phyloP scores from a whole-genome alignment of 1,140 invertebrate genomes.

The Eumeta japonica region DNA sequence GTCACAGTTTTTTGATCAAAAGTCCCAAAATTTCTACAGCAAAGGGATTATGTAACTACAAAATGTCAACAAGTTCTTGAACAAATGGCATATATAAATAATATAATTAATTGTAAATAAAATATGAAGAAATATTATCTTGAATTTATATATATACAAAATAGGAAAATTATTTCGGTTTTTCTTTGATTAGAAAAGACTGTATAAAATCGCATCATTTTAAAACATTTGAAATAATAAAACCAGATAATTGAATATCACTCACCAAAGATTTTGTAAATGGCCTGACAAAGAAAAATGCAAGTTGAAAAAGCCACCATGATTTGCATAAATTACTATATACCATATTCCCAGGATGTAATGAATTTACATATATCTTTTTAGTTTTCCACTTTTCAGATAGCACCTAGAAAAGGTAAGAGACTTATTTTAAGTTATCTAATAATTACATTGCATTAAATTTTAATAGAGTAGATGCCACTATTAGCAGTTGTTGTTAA shows the following conservation, averaged over 20 bases:
- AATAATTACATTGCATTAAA: not conserved
- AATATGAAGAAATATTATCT: not conserved
- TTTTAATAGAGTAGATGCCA: too few species aligned
- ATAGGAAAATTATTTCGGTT: not conserved
- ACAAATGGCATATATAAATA: too few species aligned
- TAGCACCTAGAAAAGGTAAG: slow-evolving; percentile 30
- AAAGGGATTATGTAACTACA: too few species aligned
- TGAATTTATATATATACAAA: not conserved
- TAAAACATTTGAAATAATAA: too few species aligned
- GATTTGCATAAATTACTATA: slow-evolving; percentile 71
- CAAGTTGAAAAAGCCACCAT: slow-evolving; percentile 79
- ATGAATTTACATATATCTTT: slow-evolving; percentile 74
- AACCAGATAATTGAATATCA: slow-evolving; percentile 7
- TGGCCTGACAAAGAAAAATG: slow-evolving; percentile 79
- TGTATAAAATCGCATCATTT: too few species aligned
- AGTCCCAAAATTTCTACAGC: too few species aligned
- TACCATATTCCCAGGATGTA: slow-evolving; percentile 94
- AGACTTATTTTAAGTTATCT: not conserved
- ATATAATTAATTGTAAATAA: not conserved
- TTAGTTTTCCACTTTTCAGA: slow-evolving; percentile 65
- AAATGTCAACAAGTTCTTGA: too few species aligned
- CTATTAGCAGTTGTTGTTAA: too few species aligned
- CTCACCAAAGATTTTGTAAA: slow-evolving; percentile 93
- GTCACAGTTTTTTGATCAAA: too few species aligned
- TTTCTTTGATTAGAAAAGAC: too few species aligned